Evolutionary conservation across 2,888 invertebrate species (phyloP).

Genomic region (Nasonia oneida): DNA sequence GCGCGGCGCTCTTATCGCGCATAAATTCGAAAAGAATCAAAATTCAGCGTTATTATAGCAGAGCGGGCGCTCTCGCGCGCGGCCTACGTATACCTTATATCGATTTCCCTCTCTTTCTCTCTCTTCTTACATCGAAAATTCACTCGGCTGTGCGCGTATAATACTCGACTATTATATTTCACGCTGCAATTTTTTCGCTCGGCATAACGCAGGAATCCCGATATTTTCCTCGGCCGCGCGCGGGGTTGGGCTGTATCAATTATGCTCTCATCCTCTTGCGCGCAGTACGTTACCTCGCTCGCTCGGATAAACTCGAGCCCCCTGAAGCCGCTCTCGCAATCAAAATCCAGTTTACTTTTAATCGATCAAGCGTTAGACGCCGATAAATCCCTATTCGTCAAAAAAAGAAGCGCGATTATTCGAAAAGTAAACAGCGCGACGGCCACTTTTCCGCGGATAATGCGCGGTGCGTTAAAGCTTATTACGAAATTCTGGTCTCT

Average conservation of each 20-base stretch:
- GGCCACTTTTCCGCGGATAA: conserved; percentile 14
- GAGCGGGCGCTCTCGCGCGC: not conserved
- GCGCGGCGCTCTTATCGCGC: not conserved
- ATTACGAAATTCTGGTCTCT: conserved; percentile 48
- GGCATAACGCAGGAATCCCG: not conserved
- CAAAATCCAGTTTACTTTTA: conserved; percentile 53
- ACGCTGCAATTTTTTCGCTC: conserved; percentile 7
- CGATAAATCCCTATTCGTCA: conserved; percentile 53
- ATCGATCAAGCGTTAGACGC: conserved; percentile 50
- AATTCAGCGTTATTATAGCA: not conserved
- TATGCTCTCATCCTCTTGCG: not conserved
- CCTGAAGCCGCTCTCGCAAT: not conserved
- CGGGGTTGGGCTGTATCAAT: not conserved
- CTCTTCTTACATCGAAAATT: not conserved
- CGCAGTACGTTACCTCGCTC: too few relatives aligned
- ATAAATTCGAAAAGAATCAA: not conserved
- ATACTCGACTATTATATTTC: conserved; percentile 2
- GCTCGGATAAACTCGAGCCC: conserved; percentile 5
- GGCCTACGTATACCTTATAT: not conserved
- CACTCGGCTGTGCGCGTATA: not conserved
- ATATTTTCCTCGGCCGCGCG: not conserved
- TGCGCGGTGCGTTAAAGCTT: conserved; percentile 41
- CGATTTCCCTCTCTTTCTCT: not conserved
- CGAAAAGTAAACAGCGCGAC: conserved; percentile 33
- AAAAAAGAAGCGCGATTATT: conserved; percentile 32